Evolutionary conservation across 2,113 vertebrate genomes (phyloP).

Genomic region (Rutilus rutilus): DNA sequence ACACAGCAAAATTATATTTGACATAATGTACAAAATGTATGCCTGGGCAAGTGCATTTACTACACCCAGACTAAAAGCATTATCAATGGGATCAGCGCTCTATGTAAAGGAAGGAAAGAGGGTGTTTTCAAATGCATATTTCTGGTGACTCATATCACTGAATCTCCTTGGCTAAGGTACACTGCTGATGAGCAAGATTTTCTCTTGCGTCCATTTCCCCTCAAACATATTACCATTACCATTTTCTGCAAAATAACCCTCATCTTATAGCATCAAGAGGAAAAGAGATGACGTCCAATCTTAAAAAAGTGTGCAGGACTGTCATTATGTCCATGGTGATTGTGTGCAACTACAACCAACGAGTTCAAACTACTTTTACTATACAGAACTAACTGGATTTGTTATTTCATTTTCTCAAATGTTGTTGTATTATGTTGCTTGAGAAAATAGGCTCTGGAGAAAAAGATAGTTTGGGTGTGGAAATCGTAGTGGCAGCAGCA

Average conservation of each 20-base stretch:
- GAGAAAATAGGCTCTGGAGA: neutral
- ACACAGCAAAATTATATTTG: neutral
- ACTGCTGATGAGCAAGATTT: neutral
- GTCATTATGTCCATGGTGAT: neutral
- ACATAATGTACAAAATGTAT: neutral
- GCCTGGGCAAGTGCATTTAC: constrained; percentile 4
- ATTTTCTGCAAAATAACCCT: neutral
- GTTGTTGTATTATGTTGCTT: neutral
- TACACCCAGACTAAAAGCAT: constrained; percentile 14
- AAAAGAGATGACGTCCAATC: neutral
- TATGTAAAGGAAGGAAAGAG: neutral
- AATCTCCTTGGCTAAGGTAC: neutral
- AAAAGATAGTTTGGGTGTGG: constrained; percentile 38
- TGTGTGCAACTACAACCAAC: neutral
- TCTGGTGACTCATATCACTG: neutral
- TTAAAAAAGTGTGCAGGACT: neutral
- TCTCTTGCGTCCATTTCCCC: neutral
- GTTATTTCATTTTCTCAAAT: constrained; percentile 1
- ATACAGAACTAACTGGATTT: constrained; percentile 10
- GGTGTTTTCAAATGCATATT: neutral
- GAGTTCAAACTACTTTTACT: neutral
- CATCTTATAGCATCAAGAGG: neutral
- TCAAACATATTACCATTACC: neutral
- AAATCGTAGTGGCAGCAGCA: constrained; percentile 5
- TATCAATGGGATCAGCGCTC: neutral